Conservation (phyloP, 2,888 invertebrate species). For the Drosophila imparisetae region DNA sequence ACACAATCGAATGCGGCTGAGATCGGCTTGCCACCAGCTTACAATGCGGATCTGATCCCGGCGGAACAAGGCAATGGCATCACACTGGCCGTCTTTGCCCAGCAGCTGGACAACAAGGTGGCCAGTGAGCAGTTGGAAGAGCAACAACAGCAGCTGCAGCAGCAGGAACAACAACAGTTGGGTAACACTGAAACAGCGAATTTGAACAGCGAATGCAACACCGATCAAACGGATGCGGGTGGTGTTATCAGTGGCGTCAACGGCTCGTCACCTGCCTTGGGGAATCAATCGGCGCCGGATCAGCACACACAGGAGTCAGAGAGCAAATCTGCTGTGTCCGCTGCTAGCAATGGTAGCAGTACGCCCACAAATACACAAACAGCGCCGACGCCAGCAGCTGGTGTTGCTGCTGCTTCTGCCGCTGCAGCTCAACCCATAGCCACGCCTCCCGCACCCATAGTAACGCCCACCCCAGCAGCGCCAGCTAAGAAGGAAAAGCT, state of each 20-base stretch:
- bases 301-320: slow-evolving; percentile 39
- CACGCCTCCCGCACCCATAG: slow-evolving; percentile 33
- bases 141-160: slow-evolving; percentile 32
- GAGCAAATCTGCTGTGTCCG: slow-evolving; percentile 28
- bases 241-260: slow-evolving; percentile 39
- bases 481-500: slow-evolving; percentile 84
- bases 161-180: slow-evolving; percentile 22
- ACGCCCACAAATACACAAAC: slow-evolving; percentile 28
- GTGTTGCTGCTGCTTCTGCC: slow-evolving; percentile 16
- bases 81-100: slow-evolving; percentile 72
- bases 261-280: slow-evolving; percentile 28
- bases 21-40: slow-evolving; percentile 51
- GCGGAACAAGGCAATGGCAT: slow-evolving; percentile 61
- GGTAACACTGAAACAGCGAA: slow-evolving; percentile 23
- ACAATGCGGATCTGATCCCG: slow-evolving; percentile 57
- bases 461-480: slow-evolving; percentile 54
- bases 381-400: slow-evolving; percentile 15
- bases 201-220: slow-evolving; percentile 21
- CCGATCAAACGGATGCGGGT: slow-evolving; percentile 72
- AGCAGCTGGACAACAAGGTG: slow-evolving; percentile 75
- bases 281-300: slow-evolving; percentile 32
- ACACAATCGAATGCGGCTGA: slow-evolving; percentile 43
- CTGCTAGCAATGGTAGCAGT: slow-evolving; percentile 43
- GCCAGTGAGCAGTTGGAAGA: slow-evolving; percentile 62
- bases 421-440: slow-evolving; percentile 22